These are phyloP conservation scores for Callosobruchus maculatus DNA, from an alignment of 2,888 invertebrate genomes.

Conservation along the genomic window DNA sequence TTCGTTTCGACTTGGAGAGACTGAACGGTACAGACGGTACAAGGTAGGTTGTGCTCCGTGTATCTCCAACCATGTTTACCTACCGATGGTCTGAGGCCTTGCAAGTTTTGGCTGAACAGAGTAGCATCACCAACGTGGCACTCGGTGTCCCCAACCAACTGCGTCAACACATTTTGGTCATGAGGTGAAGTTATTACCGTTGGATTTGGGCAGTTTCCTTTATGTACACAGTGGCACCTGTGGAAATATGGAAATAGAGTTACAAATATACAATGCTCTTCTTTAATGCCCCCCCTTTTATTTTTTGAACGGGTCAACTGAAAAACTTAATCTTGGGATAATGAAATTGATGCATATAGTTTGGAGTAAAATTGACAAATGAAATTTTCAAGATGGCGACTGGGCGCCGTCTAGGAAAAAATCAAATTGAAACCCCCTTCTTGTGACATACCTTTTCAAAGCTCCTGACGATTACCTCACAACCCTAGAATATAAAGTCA, in stretches of 20 bases:
- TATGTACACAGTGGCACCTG: conserved; percentile 27
- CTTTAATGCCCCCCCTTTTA: no score
- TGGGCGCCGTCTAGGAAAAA: no score
- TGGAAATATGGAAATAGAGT: neutral
- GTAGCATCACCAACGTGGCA: conserved; percentile 19
- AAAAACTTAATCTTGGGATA: no score
- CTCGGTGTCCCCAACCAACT: conserved; percentile 19
- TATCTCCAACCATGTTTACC: conserved; percentile 17
- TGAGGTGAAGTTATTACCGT: conserved; percentile 12
- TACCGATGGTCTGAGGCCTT: conserved; percentile 11
- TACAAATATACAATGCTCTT: no score
- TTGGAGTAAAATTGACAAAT: no score
- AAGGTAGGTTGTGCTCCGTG: conserved; percentile 13
- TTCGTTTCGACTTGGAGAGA: conserved; percentile 3
- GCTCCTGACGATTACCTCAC: no score
- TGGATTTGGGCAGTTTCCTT: conserved; percentile 2
- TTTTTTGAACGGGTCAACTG: no score
- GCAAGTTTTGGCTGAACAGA: neutral
- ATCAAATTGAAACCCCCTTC: no score
- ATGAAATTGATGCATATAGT: no score
- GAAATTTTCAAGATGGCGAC: no score
- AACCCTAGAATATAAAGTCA: no score
- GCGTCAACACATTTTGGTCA: conserved; percentile 19
- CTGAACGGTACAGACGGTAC: conserved; percentile 24
- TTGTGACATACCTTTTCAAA: no score